Conservation (phyloP, 1,140 invertebrate genomes). For the Plectrocnemia conspersa region DNA sequence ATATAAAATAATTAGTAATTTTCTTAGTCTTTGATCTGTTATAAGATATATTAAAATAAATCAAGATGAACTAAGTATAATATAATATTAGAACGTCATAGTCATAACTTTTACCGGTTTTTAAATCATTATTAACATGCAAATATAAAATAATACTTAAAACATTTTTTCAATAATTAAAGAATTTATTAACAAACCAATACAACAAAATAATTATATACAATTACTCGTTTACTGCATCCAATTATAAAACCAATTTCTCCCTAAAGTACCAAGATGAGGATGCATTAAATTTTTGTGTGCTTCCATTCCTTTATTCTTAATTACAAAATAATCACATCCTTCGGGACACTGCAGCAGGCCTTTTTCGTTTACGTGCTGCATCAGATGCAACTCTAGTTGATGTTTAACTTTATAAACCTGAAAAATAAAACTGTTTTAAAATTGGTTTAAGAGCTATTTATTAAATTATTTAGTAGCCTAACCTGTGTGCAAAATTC, state of each 20-base stretch:
- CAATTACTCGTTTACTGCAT: too few relatives aligned
- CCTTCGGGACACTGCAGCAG: not conserved
- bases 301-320: not conserved
- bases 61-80: not conserved
- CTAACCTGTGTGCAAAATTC: slow-evolving; percentile 1
- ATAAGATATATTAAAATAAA: too few relatives aligned
- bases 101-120: slow-evolving; percentile 5
- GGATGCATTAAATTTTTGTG: not conserved
- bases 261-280: not conserved
- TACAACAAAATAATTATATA: too few relatives aligned
- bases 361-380: slow-evolving; percentile 1
- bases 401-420: not conserved
- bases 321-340: not conserved
- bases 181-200: not conserved
- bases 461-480: not conserved
- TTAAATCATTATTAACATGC: not conserved
- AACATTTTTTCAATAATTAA: not conserved
- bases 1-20: too few relatives aligned
- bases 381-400: not conserved
- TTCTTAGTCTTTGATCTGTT: too few relatives aligned
- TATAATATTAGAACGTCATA: not conserved
- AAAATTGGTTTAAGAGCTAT: not conserved
- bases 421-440: slow-evolving; percentile 7
- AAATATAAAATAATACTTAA: not conserved
- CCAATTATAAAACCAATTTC: slow-evolving; percentile 5